phyloP scores from a whole-genome alignment of 64 coral and sea anemone species.

The Porites lutea region DNA sequence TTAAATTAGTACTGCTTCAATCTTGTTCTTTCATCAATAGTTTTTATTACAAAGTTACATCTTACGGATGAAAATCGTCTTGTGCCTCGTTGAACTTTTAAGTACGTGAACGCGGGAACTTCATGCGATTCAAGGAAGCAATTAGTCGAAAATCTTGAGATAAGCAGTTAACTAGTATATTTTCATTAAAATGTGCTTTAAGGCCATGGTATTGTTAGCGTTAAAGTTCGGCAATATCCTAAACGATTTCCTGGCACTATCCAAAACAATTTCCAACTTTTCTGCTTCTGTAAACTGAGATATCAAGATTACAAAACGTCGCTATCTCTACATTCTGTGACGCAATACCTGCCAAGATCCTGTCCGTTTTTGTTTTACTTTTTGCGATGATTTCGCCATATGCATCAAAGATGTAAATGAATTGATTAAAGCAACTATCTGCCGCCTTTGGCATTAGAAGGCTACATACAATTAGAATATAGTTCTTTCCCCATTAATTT shows the following conservation, averaged over 20 bases:
- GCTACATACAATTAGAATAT: neutral
- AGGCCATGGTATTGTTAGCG: neutral
- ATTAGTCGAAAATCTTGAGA: too few relatives aligned
- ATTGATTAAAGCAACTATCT: neutral
- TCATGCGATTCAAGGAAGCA: too few relatives aligned
- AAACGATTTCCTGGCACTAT: neutral
- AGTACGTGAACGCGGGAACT: too few relatives aligned
- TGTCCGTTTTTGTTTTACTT: conserved; percentile 14
- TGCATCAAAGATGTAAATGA: neutral
- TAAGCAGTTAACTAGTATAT: too few relatives aligned
- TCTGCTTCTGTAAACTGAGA: neutral
- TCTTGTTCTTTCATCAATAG: neutral
- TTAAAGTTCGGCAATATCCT: neutral
- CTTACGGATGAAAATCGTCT: neutral
- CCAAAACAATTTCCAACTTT: neutral
- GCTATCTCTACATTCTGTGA: neutral
- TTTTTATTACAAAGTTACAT: neutral
- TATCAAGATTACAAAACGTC: neutral
- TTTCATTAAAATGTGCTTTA: neutral
- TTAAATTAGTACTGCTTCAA: neutral
- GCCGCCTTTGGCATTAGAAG: neutral
- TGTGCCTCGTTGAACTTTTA: too few relatives aligned
- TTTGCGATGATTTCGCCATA: neutral
- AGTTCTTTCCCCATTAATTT: neutral
- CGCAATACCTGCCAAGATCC: conserved; percentile 11